These are phyloP conservation scores for Sminthurides bifidus DNA, from an alignment of 1,140 invertebrate species.

Conservation along the genomic window DNA sequence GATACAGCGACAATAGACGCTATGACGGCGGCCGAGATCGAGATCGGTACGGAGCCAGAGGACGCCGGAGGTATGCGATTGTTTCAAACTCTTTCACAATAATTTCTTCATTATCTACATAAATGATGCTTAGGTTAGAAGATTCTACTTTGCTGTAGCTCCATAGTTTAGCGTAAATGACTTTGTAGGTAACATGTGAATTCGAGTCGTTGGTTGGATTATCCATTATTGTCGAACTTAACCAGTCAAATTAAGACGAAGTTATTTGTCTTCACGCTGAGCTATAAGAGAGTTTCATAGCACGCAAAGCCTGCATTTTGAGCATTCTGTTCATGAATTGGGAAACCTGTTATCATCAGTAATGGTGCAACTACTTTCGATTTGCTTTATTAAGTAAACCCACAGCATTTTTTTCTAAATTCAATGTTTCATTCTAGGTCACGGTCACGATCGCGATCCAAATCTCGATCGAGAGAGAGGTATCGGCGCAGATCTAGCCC, in stretches of 20 bases:
- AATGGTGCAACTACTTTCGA: conserved; percentile 1
- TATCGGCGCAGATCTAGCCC: conserved; percentile 3
- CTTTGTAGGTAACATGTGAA: conserved; percentile 17
- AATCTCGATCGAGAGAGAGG: conserved; percentile 25
- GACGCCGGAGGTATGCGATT: conserved; percentile 14
- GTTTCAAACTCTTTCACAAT: conserved; percentile 8
- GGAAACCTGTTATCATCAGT: neutral
- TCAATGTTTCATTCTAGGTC: neutral
- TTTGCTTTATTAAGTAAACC: neutral
- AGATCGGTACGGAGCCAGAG: conserved; percentile 11
- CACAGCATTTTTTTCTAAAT: neutral
- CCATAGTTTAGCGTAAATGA: conserved; percentile 11
- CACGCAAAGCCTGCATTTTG: neutral
- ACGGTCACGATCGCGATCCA: conserved; percentile 17
- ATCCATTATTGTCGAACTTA: conserved; percentile 6
- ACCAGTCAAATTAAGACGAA: too few relatives aligned
- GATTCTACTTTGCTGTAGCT: neutral
- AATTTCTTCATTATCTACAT: conserved; percentile 1
- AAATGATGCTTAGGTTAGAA: neutral
- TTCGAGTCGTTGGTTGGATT: conserved; percentile 12
- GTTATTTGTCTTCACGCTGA: neutral
- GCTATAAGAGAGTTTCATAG: neutral
- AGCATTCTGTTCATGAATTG: neutral
- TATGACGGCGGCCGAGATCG: conserved; percentile 17
- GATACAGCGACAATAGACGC: conserved; percentile 18